Percentiles rank a stretch among this genome's conserved stretches.
Evolutionary conservation across 2,797 vertebrate genomes (phyloP).

Genomic region (Odontamblyopus rebecca): DNA sequence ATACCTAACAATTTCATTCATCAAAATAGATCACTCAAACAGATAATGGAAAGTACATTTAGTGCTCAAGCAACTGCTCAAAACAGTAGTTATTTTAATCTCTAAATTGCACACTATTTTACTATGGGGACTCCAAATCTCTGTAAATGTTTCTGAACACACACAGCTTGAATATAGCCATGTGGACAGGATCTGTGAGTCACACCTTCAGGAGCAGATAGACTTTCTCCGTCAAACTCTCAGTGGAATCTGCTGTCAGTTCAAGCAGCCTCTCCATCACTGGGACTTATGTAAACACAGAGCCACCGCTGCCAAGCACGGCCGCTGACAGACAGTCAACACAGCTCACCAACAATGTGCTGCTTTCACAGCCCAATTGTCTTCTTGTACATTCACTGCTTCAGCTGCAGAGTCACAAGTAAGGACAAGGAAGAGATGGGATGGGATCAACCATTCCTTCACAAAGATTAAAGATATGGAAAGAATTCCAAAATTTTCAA

Average conservation of each 20-base stretch:
- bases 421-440: slow-evolving; percentile 31
- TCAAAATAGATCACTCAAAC: neutral
- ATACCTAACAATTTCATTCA: neutral
- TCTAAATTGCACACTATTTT: slow-evolving; percentile 1
- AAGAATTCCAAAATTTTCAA: slow-evolving; percentile 31
- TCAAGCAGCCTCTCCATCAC: slow-evolving; percentile 61
- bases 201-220: slow-evolving; percentile 58
- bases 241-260: slow-evolving; percentile 64
- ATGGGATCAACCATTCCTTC: slow-evolving; percentile 38
- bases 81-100: slow-evolving; percentile 10
- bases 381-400: slow-evolving; percentile 59
- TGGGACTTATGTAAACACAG: slow-evolving; percentile 67
- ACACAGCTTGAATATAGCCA: slow-evolving; percentile 8
- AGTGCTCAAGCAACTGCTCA: neutral
- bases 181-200: slow-evolving; percentile 35
- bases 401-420: slow-evolving; percentile 4
- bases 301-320: slow-evolving; percentile 72
- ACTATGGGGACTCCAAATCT: neutral
- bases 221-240: slow-evolving; percentile 55
- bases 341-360: slow-evolving; percentile 63
- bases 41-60: neutral
- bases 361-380: slow-evolving; percentile 68
- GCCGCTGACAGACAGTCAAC: slow-evolving; percentile 70
- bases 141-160: slow-evolving; percentile 1
- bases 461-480: slow-evolving; percentile 43